phyloP scores from a whole-genome alignment of 1,140 invertebrate genomes.

The Drosophila serrata region DNA sequence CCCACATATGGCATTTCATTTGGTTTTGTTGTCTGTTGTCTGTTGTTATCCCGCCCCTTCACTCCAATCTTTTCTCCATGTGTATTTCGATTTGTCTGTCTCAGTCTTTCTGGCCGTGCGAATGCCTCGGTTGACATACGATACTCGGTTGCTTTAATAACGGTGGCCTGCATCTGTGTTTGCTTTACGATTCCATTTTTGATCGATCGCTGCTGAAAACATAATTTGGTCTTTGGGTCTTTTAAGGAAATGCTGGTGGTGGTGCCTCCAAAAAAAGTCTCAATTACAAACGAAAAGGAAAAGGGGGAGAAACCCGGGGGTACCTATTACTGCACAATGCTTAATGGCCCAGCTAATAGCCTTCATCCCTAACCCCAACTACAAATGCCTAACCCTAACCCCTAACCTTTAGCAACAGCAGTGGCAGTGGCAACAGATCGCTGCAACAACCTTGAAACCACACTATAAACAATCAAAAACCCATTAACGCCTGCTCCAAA shows the following conservation, averaged over 20 bases:
- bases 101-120: constrained; percentile 43
- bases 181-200: constrained; percentile 55
- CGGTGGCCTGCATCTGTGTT: constrained; percentile 55
- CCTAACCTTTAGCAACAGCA: constrained; percentile 41
- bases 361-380: constrained; percentile 25
- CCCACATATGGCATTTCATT: constrained; percentile 59
- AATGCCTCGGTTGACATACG: constrained; percentile 72
- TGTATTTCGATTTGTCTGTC: constrained; percentile 63
- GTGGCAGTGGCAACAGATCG: constrained; percentile 7
- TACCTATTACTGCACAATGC: constrained; percentile 27
- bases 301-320: constrained; percentile 17
- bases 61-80: constrained; percentile 19
- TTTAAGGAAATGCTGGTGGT: constrained; percentile 43
- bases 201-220: constrained; percentile 77
- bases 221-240: constrained; percentile 51
- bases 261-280: constrained; percentile 42
- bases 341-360: constrained; percentile 43
- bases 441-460: constrained; percentile 60
- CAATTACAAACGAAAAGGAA: constrained; percentile 56
- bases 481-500: constrained; percentile 71
- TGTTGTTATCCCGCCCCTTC: no score
- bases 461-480: constrained; percentile 65
- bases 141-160: constrained; percentile 55
- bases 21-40: constrained; percentile 32
- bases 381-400: constrained; percentile 47